A percentile compares a stretch with the other conserved stretches of the same genome.
Conservation (phyloP, 2,113 vertebrate species). For the Antigone vipio region DNA sequence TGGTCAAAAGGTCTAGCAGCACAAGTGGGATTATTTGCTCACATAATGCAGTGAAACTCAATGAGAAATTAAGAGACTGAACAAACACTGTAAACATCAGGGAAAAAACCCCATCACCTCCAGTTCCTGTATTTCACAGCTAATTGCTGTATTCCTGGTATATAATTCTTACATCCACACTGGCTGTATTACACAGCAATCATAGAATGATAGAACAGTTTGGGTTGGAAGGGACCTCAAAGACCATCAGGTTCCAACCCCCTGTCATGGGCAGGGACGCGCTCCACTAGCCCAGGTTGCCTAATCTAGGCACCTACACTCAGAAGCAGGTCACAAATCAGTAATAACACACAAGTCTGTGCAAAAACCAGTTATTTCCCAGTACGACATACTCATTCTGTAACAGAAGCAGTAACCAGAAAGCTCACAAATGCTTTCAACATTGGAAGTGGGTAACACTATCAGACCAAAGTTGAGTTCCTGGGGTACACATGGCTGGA, state of each 20-base stretch:
- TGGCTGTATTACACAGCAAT: background rate
- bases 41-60: background rate
- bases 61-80: background rate
- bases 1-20: background rate
- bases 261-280: no score
- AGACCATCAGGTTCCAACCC: no score
- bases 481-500: accelerated
- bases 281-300: no score
- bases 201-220: no score
- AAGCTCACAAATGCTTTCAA: background rate
- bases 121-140: background rate
- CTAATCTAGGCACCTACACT: no score
- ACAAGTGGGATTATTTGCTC: background rate
- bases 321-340: background rate
- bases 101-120: background rate
- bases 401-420: background rate
- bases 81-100: accelerated
- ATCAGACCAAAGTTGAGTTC: background rate
- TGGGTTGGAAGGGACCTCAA: no score
- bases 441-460: accelerated
- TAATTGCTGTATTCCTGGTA: background rate
- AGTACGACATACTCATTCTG: accelerated
- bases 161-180: background rate
- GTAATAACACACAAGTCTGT: background rate
- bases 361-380: background rate